phyloP scores from a whole-genome alignment of 2,113 vertebrate species.

The Cyprinodon variegatus region DNA sequence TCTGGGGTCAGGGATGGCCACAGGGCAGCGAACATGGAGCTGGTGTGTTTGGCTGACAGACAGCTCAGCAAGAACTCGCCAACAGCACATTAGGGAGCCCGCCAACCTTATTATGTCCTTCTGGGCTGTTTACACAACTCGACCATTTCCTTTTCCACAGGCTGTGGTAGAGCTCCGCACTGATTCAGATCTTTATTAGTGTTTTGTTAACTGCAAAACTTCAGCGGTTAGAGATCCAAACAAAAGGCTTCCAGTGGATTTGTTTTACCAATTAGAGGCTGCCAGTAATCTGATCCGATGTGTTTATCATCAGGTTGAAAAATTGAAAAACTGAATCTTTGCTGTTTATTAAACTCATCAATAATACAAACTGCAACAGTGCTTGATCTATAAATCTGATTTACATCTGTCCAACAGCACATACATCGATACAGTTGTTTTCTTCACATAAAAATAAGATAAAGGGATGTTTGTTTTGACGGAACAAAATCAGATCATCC shows the following conservation, averaged over 20 bases:
- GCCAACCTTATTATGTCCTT: constrained; percentile 23
- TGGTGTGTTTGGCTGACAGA: constrained; percentile 32
- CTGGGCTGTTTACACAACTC: constrained; percentile 10
- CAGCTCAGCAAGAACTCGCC: constrained; percentile 31
- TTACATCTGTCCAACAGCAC: not conserved
- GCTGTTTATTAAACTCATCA: not conserved
- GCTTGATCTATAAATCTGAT: not conserved
- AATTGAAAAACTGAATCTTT: not conserved
- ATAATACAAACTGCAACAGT: not conserved
- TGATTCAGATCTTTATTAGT: constrained; percentile 2
- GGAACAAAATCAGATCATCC: too few relatives aligned
- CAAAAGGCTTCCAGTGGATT: not conserved
- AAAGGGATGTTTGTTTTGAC: not conserved
- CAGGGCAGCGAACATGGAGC: constrained; percentile 29
- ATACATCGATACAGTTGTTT: not conserved
- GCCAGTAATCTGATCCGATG: not conserved
- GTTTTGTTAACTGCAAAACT: constrained; percentile 6
- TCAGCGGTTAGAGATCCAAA: not conserved
- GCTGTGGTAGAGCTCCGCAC: constrained; percentile 17
- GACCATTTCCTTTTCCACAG: not conserved
- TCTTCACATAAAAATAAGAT: too few relatives aligned
- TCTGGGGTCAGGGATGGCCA: constrained; percentile 44
- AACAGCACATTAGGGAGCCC: constrained; percentile 31
- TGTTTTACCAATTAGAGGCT: not conserved
- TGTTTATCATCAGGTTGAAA: not conserved